Conservation (phyloP, 2,888 invertebrate species). For the Machimus atricapillus region DNA sequence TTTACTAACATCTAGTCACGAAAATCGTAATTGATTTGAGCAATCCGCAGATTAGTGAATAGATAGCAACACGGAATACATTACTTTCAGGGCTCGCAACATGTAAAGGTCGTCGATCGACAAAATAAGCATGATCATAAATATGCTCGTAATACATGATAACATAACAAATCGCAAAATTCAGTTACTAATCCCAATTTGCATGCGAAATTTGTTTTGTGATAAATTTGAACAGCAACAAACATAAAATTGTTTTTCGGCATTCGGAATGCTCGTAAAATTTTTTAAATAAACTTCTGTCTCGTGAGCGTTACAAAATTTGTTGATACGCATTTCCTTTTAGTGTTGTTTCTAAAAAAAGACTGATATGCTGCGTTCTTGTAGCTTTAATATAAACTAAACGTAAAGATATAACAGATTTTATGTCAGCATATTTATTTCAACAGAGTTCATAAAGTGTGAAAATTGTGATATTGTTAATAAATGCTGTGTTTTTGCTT, state of each 20-base stretch:
- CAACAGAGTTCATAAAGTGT: background rate
- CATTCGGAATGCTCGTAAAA: conserved; percentile 10
- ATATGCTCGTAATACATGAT: background rate
- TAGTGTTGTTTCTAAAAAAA: conserved; percentile 8
- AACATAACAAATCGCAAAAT: background rate
- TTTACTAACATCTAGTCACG: background rate
- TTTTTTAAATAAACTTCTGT: conserved; percentile 8
- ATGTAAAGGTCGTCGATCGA: background rate
- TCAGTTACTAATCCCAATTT: background rate
- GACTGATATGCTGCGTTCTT: background rate
- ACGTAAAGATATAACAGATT: background rate
- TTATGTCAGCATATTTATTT: background rate
- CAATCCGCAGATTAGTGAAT: background rate
- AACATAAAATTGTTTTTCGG: background rate
- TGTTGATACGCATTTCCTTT: background rate
- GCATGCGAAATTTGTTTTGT: background rate
- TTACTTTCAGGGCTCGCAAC: background rate
- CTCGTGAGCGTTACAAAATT: background rate
- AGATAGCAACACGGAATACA: background rate
- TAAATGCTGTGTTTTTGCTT: background rate
- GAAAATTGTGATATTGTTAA: background rate
- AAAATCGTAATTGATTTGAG: background rate
- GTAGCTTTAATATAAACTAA: background rate
- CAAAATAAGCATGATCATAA: background rate
- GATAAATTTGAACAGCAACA: background rate